These are phyloP conservation scores for Atrichornis clamosus DNA, from an alignment of 2,113 vertebrate genomes.

Conservation along the genomic window DNA sequence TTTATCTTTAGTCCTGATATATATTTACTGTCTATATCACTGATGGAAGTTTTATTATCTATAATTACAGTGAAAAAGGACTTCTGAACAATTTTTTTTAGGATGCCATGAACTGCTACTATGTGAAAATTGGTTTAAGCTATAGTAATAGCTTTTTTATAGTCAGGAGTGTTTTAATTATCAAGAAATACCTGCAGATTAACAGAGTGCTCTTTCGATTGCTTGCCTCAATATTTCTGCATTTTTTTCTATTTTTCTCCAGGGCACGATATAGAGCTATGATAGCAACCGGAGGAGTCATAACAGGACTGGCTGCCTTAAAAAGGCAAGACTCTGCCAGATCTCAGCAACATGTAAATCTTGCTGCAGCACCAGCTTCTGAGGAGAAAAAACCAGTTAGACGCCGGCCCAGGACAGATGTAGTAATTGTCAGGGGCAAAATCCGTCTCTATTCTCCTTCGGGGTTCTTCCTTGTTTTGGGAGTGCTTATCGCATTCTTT, in stretches of 20 bases:
- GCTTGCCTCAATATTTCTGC: not conserved
- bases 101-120: not conserved
- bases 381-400: constrained; percentile 79
- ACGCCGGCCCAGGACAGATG: constrained; percentile 85
- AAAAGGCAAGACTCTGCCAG: constrained; percentile 95
- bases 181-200: not conserved
- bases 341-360: constrained; percentile 85
- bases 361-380: constrained; percentile 46
- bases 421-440: constrained; percentile 92
- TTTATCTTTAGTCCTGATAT: not conserved
- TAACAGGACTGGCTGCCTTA: constrained; percentile 94
- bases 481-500: constrained; percentile 85
- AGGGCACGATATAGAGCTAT: constrained; percentile 73
- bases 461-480: constrained; percentile 92
- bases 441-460: constrained; percentile 94
- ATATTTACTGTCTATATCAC: not conserved
- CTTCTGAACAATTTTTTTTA: not conserved
- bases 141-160: not conserved
- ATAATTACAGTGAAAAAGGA: not conserved
- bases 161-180: not conserved
- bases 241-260: not conserved
- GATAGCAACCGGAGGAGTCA: constrained; percentile 96
- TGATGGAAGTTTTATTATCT: not conserved
- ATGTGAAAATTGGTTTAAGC: not conserved
- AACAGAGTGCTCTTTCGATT: not conserved